Conservation (phyloP, 2,888 invertebrate species). For the Microctonus hyperodae region DNA sequence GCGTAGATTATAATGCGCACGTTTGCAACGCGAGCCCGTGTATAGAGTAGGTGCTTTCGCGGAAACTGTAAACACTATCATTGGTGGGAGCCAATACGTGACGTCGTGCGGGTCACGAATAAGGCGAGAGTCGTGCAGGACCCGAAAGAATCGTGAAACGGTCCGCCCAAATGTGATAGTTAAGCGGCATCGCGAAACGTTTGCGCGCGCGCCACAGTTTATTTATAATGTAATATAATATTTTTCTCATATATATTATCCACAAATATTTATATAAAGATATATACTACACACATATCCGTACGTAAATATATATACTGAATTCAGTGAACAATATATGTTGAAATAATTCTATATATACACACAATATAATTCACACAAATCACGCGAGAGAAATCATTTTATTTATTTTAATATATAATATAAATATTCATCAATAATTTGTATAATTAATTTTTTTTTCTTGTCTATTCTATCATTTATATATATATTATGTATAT, state of each 20-base stretch:
- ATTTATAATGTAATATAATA: slow-evolving; percentile 4
- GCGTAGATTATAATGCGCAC: slow-evolving; percentile 31
- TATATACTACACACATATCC: background rate
- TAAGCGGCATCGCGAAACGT: slow-evolving; percentile 15
- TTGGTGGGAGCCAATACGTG: slow-evolving; percentile 38
- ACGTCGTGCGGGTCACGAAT: slow-evolving; percentile 32
- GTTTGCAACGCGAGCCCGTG: slow-evolving; percentile 19
- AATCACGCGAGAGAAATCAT: background rate
- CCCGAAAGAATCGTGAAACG: slow-evolving; percentile 38
- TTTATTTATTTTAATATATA: slow-evolving; percentile 4
- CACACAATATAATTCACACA: slow-evolving; percentile 3
- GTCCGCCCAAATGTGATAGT: slow-evolving; percentile 33
- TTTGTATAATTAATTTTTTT: background rate
- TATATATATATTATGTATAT: too few relatives aligned
- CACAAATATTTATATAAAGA: too few relatives aligned
- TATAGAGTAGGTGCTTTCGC: slow-evolving; percentile 37
- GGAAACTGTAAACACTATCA: slow-evolving; percentile 44
- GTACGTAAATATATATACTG: slow-evolving; percentile 4
- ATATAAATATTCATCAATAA: slow-evolving; percentile 4
- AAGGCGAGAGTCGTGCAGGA: slow-evolving; percentile 34
- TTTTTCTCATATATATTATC: background rate
- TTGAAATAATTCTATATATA: background rate
- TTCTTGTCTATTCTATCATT: background rate
- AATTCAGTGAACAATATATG: background rate
- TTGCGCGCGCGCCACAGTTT: slow-evolving; percentile 1